Evolutionary conservation across 2,888 invertebrate genomes (phyloP), one percentile per base, ranked within the genome.

Genomic region (Synanthedon myopaeformis): DNA sequence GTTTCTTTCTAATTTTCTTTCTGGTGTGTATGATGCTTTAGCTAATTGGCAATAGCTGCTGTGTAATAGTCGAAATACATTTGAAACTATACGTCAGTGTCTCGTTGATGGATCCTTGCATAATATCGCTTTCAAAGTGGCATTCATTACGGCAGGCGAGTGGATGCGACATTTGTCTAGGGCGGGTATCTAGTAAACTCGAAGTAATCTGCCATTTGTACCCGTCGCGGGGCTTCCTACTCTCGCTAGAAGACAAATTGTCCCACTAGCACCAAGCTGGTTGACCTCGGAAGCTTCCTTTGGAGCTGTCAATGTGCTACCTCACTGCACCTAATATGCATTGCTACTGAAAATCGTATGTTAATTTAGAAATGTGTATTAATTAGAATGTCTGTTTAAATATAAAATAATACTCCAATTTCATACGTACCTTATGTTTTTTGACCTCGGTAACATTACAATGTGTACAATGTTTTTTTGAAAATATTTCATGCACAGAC

Each of bases 131-230:
- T 75, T 72, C 62, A 63, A 69, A 75, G 66, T 61, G 66, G 67
- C 70, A 71, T 76, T 76, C 70, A 74, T 76, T 72, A 71, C 61
- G 50, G 61, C 54, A 42, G 52, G 45, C 57, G 57, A 65, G 64
- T 66, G 66, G 67, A 66, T 69, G 71, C 67, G 66, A 69, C 74
- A 72, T 74, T 73, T 72, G 60, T 66, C 62, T 65, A 62, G 61
- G 60, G 62, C 54, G 61, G 58, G 66, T 63, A 66, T 65, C 70
- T 65, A 74, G 72, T 72, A 73, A 74, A 72, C 76, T 76, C 67
- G 57, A 61, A 66, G 75, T 80, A 79, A 79, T 79, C 77, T 76
- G 63, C 79, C 66, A 80, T 80, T 79, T 79, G 76, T 80, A 69
- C 63, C 66, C 72, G 79, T 79, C 79, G 62, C 55, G 58, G 58